Evolutionary conservation across 2,113 vertebrate species (phyloP).

Genomic region (Glaucidium brasilianum): DNA sequence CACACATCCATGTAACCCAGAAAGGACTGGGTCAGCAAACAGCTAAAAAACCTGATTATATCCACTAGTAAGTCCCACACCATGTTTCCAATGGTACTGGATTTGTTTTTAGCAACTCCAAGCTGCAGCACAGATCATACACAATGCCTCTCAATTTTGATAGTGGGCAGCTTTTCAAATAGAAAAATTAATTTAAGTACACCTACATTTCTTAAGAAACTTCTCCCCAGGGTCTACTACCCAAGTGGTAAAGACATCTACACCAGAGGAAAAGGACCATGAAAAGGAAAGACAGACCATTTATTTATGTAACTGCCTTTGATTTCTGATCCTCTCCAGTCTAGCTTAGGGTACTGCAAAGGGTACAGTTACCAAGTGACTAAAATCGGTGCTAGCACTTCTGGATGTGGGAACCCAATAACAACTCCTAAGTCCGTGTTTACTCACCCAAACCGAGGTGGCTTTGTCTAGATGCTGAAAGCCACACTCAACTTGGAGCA

Average conservation of each 20-base stretch:
- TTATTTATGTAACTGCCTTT: constrained; percentile 4
- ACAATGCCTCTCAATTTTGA: background rate
- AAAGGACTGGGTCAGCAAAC: background rate
- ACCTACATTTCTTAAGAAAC: constrained; percentile 17
- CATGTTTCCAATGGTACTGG: background rate
- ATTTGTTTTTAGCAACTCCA: background rate
- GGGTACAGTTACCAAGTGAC: background rate
- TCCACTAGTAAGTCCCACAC: background rate
- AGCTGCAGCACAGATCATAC: background rate
- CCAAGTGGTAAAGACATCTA: background rate
- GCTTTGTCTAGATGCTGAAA: background rate
- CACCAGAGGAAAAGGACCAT: background rate
- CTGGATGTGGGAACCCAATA: background rate
- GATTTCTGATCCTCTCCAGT: background rate
- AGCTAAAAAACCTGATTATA: background rate
- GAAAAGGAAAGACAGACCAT: background rate
- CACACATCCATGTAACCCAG: background rate
- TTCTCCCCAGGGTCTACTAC: background rate
- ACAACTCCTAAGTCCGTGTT: background rate
- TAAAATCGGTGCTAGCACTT: background rate
- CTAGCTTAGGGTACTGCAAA: background rate
- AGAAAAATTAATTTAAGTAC: constrained; percentile 21
- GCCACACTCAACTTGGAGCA: background rate
- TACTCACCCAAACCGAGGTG: background rate
- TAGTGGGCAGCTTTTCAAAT: constrained; percentile 6